phyloP scores from a whole-genome alignment of 2,797 vertebrate genomes.

The Lacerta agilis region DNA sequence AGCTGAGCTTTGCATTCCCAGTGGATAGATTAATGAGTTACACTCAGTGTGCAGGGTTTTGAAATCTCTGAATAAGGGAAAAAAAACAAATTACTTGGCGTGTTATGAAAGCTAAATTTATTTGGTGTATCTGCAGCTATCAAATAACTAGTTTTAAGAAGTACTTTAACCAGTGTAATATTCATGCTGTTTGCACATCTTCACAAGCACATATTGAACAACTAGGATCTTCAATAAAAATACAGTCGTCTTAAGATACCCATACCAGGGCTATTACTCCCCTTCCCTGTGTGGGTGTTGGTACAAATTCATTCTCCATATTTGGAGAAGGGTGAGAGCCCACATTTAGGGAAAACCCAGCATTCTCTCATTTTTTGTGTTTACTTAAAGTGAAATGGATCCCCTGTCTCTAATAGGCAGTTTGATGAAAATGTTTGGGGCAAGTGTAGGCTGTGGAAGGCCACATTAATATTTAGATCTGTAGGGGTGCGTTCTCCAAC shows the following conservation, averaged over 20 bases:
- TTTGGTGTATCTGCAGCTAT: constrained; percentile 11
- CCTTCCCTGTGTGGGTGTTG: neutral
- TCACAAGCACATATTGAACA: neutral
- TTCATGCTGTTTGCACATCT: neutral
- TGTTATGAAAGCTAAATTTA: neutral
- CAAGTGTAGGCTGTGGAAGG: neutral
- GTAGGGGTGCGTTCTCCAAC: neutral
- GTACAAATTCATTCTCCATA: neutral
- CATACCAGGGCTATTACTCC: neutral
- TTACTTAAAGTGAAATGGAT: neutral
- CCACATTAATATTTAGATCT: neutral
- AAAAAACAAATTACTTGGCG: constrained; percentile 19
- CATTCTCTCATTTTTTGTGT: neutral
- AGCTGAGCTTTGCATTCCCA: neutral
- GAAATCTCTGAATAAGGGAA: constrained; percentile 9
- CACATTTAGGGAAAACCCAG: neutral
- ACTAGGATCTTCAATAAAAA: neutral
- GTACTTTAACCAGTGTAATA: neutral
- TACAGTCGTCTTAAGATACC: neutral
- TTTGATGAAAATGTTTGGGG: neutral
- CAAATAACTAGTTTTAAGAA: constrained; percentile 15
- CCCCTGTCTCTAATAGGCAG: neutral
- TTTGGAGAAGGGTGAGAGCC: neutral
- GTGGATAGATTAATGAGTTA: constrained; percentile 25
- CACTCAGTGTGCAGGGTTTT: neutral